phyloP scores from a whole-genome alignment of 2,888 invertebrate genomes.

The Acleris sparsana region DNA sequence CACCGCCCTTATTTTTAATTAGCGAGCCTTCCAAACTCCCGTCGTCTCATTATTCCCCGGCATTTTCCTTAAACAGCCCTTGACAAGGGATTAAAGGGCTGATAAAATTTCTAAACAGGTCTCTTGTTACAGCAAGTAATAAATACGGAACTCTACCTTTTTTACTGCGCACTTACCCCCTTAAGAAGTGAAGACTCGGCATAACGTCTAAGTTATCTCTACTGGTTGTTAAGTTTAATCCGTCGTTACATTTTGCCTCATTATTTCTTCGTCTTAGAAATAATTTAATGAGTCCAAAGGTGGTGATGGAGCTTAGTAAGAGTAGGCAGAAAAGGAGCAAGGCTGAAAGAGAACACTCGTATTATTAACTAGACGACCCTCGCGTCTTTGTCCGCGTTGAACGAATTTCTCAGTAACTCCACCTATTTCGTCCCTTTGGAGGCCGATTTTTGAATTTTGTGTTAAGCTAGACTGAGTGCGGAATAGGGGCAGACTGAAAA shows the following conservation, averaged over 20 bases:
- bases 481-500: too few species aligned
- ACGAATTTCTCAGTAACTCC: too few species aligned
- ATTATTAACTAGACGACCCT: background rate
- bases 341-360: slow-evolving; percentile 14
- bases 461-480: too few species aligned
- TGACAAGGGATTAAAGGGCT: slow-evolving; percentile 30
- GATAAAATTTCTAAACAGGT: slow-evolving; percentile 33
- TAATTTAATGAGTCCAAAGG: slow-evolving; percentile 21
- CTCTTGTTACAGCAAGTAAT: slow-evolving; percentile 32
- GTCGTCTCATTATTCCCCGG: slow-evolving; percentile 18
- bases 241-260: slow-evolving; percentile 25
- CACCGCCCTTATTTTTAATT: slow-evolving; percentile 36
- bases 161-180: slow-evolving; percentile 34
- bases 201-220: slow-evolving; percentile 34
- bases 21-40: slow-evolving; percentile 37
- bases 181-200: slow-evolving; percentile 30
- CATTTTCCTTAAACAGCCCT: slow-evolving; percentile 26
- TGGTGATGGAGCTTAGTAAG: slow-evolving; percentile 6
- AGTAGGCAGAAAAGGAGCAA: slow-evolving; percentile 16
- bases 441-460: too few species aligned
- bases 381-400: too few species aligned
- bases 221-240: slow-evolving; percentile 24
- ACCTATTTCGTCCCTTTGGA: too few species aligned
- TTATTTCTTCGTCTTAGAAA: slow-evolving; percentile 16
- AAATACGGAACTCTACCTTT: slow-evolving; percentile 29